Conservation (phyloP, 1,140 invertebrate species). For the Neodiprion virginianus region DNA sequence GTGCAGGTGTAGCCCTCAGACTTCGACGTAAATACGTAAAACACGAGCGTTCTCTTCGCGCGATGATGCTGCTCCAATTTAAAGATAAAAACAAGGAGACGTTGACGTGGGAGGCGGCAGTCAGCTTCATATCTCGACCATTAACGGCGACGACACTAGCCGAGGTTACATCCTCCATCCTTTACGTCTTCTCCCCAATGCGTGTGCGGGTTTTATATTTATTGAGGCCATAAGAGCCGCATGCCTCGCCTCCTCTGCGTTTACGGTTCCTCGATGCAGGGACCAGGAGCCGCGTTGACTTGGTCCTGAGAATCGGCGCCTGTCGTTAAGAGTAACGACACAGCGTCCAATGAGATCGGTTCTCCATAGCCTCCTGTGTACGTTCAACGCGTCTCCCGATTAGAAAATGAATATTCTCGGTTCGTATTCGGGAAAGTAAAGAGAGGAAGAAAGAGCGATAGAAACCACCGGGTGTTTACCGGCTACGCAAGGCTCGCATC, state of each 20-base stretch:
- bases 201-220: constrained; percentile 46
- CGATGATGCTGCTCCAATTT: neutral
- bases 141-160: constrained; percentile 19
- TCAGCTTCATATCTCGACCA: neutral
- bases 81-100: neutral
- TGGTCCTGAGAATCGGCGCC: constrained; percentile 49
- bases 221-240: constrained; percentile 43
- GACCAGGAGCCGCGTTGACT: constrained; percentile 20
- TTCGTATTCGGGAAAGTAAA: too few species aligned
- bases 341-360: constrained; percentile 24
- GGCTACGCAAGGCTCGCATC: too few species aligned
- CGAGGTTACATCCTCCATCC: constrained; percentile 3
- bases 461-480: too few species aligned
- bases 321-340: constrained; percentile 54
- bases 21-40: constrained; percentile 15
- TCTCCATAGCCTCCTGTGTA: neutral
- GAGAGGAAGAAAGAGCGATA: too few species aligned
- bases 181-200: neutral
- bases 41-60: neutral
- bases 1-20: neutral
- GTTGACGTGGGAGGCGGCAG: neutral
- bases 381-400: too few species aligned
- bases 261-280: neutral
- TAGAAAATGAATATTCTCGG: too few species aligned
- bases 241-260: constrained; percentile 23